Conservation (phyloP, 1,140 invertebrate genomes). For the Mactra quadrangularis region DNA sequence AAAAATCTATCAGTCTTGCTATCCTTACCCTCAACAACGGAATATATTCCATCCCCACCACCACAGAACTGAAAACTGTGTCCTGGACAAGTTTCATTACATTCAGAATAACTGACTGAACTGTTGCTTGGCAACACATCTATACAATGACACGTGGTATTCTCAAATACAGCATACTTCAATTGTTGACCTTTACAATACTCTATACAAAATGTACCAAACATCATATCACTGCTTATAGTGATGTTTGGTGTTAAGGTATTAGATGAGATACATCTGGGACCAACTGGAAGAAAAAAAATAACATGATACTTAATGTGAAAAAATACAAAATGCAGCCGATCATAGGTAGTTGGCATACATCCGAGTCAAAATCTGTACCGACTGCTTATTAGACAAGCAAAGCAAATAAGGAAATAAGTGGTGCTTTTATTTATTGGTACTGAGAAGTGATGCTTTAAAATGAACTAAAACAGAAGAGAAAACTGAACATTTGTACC, state of each 20-base stretch:
- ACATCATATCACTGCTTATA: neutral
- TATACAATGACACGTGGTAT: conserved; percentile 26
- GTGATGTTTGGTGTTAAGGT: neutral
- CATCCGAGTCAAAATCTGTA: no score
- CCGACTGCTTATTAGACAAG: no score
- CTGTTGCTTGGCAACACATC: conserved; percentile 3
- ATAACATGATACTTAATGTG: no score
- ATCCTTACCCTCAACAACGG: conserved; percentile 39
- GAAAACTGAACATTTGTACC: no score
- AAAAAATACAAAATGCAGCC: no score
- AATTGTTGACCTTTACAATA: conserved; percentile 35
- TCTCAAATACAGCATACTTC: conserved; percentile 4
- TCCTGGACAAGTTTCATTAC: conserved; percentile 22
- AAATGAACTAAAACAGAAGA: no score
- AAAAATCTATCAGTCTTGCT: no score
- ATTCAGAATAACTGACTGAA: neutral
- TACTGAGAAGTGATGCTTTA: no score
- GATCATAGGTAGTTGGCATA: no score
- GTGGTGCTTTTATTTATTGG: no score
- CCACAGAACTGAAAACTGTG: conserved; percentile 43
- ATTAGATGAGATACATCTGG: neutral
- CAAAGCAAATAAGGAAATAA: no score
- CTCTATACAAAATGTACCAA: conserved; percentile 20
- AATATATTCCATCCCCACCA: conserved; percentile 3
- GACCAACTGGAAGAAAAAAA: neutral